Percentiles rank a stretch among this genome's conserved stretches.
Evolutionary conservation across 2,888 invertebrate genomes (phyloP).

Genomic region (Vannuccia rotundouncinata): DNA sequence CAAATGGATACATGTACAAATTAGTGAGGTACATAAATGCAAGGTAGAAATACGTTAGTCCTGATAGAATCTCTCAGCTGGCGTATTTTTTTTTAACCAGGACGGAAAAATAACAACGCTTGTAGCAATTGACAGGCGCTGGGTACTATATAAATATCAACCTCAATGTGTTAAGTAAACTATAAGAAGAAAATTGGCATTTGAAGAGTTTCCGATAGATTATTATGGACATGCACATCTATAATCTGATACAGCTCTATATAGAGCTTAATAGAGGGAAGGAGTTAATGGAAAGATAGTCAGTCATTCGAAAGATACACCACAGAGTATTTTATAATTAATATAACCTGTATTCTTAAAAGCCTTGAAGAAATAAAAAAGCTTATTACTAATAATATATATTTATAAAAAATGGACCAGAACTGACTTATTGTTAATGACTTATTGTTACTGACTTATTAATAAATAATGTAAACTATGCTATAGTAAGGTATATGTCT

Average conservation of each 20-base stretch:
- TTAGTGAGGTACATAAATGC: too few species aligned
- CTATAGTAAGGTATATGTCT: too few species aligned
- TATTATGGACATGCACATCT: not conserved
- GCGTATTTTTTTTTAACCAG: not conserved
- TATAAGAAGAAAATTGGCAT: slow-evolving; percentile 1
- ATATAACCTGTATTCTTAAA: too few species aligned
- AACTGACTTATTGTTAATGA: too few species aligned
- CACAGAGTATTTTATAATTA: too few species aligned
- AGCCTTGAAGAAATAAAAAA: too few species aligned
- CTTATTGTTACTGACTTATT: too few species aligned
- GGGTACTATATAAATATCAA: not conserved
- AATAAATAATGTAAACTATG: too few species aligned
- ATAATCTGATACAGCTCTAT: not conserved
- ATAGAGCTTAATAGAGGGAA: not conserved
- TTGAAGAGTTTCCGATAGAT: not conserved
- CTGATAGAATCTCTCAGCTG: slow-evolving; percentile 4
- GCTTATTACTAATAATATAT: too few species aligned
- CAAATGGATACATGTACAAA: too few species aligned
- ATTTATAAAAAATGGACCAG: too few species aligned
- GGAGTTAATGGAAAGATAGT: not conserved
- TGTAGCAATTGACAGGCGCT: slow-evolving; percentile 3
- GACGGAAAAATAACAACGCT: not conserved
- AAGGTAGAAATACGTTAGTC: not conserved
- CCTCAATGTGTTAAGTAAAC: not conserved
- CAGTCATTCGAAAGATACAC: too few species aligned